Evolutionary conservation across 1,140 invertebrate species (phyloP).

Genomic region (Bombus ignitus): DNA sequence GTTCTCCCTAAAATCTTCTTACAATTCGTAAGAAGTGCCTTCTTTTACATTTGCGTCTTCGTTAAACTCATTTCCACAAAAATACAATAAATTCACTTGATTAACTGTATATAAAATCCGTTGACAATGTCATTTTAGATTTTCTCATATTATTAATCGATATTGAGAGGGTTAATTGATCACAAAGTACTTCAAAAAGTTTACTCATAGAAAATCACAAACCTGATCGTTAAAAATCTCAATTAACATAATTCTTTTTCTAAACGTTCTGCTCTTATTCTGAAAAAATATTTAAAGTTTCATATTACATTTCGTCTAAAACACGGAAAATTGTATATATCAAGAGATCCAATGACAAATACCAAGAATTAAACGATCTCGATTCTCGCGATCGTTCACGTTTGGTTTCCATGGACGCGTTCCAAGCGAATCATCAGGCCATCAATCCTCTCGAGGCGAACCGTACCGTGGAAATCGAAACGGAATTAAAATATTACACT

Average conservation of each 20-base stretch:
- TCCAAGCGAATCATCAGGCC: background rate
- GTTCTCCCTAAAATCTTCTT: background rate
- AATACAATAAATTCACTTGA: no score
- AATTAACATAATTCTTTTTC: background rate
- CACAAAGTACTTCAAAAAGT: no score
- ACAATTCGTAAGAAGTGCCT: background rate
- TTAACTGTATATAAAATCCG: no score
- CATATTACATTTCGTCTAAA: background rate
- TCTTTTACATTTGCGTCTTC: background rate
- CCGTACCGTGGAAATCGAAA: no score
- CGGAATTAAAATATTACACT: conserved; percentile 46
- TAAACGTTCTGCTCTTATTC: background rate
- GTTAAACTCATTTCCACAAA: background rate
- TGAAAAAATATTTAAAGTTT: background rate
- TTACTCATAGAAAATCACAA: background rate
- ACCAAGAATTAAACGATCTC: background rate
- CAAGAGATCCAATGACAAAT: background rate
- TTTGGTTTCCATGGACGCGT: conserved; percentile 17
- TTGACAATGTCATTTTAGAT: no score
- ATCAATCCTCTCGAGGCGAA: background rate
- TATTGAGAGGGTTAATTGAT: no score
- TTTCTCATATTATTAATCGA: no score
- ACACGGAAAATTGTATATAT: background rate
- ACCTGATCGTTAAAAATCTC: background rate
- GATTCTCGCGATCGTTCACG: background rate